Evolutionary conservation across 2,113 vertebrate genomes (phyloP).

Genomic region (Acinonyx jubatus): DNA sequence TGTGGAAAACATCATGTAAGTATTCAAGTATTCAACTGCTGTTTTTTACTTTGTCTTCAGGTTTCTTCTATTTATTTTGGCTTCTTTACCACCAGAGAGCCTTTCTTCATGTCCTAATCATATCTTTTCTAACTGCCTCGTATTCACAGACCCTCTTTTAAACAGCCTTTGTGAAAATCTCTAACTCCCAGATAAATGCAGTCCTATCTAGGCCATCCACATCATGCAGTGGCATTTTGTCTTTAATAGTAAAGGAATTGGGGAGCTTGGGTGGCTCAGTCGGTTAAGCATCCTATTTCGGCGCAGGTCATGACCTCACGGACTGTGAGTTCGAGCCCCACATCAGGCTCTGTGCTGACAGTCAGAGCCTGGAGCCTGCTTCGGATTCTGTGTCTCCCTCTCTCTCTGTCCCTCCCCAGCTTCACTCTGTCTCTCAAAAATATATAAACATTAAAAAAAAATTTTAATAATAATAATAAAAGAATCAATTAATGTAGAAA

Average conservation of each 20-base stretch:
- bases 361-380: no score
- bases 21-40: neutral
- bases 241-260: neutral
- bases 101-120: neutral
- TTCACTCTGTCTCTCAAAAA: no score
- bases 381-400: no score
- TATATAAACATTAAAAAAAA: no score
- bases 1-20: neutral
- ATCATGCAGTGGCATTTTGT: neutral
- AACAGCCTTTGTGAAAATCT: neutral
- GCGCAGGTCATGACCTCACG: rapidly evolving
- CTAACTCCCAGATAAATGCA: neutral
- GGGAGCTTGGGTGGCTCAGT: no score
- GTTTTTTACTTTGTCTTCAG: neutral
- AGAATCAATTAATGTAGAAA: neutral
- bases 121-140: neutral
- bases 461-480: neutral
- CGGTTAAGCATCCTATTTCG: no score
- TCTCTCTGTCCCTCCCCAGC: no score
- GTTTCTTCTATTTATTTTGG: neutral
- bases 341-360: no score
- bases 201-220: neutral
- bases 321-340: no score
- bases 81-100: neutral
- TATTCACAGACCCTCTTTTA: neutral